phyloP scores from a whole-genome alignment of 2,888 invertebrate species.

The Sceliomorpha sp. region DNA sequence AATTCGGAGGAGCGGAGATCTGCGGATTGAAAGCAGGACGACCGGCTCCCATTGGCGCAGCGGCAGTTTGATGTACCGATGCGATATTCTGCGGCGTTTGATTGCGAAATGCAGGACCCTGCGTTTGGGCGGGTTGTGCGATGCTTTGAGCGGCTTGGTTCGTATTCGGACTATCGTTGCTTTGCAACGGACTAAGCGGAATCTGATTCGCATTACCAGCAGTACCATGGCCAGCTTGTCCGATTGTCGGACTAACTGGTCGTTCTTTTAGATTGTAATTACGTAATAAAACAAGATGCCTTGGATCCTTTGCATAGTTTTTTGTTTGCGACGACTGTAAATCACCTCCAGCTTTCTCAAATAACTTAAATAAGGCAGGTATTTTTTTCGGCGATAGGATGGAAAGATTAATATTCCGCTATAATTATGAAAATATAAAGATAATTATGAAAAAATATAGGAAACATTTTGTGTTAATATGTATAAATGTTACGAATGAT shows the following conservation, averaged over 20 bases:
- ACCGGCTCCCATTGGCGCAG: conserved; percentile 67
- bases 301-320: conserved; percentile 94
- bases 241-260: conserved; percentile 85
- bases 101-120: conserved; percentile 79
- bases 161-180: conserved; percentile 82
- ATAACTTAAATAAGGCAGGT: conserved; percentile 91
- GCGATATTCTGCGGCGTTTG: conserved; percentile 71
- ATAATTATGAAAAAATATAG: conserved; percentile 69
- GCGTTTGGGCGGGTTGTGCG: conserved; percentile 71
- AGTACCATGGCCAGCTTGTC: conserved; percentile 78
- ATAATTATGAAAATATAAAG: too few relatives aligned
- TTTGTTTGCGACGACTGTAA: conserved; percentile 89
- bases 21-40: conserved; percentile 76
- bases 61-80: conserved; percentile 72
- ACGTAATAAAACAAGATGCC: conserved; percentile 86
- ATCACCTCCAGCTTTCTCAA: conserved; percentile 95
- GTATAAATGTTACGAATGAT: too few relatives aligned
- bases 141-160: conserved; percentile 77
- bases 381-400: conserved; percentile 94
- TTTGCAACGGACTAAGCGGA: conserved; percentile 82
- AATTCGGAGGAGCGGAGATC: conserved; percentile 81
- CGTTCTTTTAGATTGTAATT: conserved; percentile 83
- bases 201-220: conserved; percentile 79
- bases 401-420: conserved; percentile 91
- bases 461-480: too few relatives aligned